phyloP scores from a whole-genome alignment of 2,888 invertebrate genomes.

The Rhingia campestris region DNA sequence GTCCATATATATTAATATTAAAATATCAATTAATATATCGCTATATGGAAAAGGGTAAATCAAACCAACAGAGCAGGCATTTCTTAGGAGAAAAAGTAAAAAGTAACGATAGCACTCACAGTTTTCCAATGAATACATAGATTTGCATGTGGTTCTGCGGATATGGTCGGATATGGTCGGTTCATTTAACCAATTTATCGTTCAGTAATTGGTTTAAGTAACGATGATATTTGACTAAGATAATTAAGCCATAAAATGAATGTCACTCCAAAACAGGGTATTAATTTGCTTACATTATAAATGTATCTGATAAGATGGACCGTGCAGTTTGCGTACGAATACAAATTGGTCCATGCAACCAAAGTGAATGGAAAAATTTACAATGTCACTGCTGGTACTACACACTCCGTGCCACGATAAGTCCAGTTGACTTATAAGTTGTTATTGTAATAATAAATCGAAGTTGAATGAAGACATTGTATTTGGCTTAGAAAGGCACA shows the following conservation, averaged over 20 bases:
- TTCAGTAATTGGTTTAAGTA: conserved; percentile 30
- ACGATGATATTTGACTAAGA: conserved; percentile 41
- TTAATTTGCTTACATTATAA: conserved; percentile 54
- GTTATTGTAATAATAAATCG: too few species aligned
- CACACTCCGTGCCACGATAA: neutral
- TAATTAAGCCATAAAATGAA: conserved; percentile 46
- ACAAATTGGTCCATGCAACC: conserved; percentile 42
- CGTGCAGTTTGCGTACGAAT: conserved; percentile 24
- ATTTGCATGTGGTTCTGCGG: neutral
- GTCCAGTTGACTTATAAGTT: too few species aligned
- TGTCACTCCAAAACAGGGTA: conserved; percentile 39
- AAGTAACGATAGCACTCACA: neutral
- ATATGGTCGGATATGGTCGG: neutral
- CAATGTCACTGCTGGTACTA: conserved; percentile 11
- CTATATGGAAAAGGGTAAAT: too few species aligned
- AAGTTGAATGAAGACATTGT: too few species aligned
- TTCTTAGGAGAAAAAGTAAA: too few species aligned
- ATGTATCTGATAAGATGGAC: conserved; percentile 50
- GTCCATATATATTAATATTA: too few species aligned
- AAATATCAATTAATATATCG: too few species aligned
- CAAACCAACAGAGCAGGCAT: too few species aligned
- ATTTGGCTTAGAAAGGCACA: too few species aligned
- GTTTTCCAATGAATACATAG: conserved; percentile 1
- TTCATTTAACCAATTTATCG: conserved; percentile 31
- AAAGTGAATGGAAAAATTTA: conserved; percentile 43